These are phyloP conservation scores for Cyrtonyx montezumae DNA, from an alignment of 2,113 vertebrate genomes.

Conservation along the genomic window DNA sequence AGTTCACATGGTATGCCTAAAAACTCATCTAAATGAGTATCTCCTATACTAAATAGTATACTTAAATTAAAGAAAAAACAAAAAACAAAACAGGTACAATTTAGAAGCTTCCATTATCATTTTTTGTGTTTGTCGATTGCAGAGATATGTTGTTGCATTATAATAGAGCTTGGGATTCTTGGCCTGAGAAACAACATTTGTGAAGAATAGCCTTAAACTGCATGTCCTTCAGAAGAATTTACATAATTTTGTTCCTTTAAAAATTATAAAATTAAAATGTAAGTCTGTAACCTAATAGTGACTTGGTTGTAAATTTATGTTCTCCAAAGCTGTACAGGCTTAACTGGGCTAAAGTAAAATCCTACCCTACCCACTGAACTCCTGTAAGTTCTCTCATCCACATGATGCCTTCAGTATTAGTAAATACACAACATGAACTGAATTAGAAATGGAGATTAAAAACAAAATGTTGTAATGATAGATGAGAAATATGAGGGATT, in stretches of 20 bases:
- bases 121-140: not conserved
- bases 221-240: not conserved
- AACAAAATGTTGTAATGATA: not conserved
- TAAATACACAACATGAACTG: not conserved
- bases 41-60: not conserved
- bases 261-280: not conserved
- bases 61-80: not conserved
- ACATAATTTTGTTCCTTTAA: not conserved
- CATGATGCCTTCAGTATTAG: not conserved
- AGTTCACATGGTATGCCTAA: not conserved
- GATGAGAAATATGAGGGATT: not conserved
- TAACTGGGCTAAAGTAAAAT: not conserved
- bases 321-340: not conserved
- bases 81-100: rapidly evolving
- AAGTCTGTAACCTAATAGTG: not conserved
- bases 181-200: not conserved
- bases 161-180: not conserved
- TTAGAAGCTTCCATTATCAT: not conserved
- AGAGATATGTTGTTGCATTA: not conserved
- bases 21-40: rapidly evolving
- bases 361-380: not conserved
- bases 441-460: not conserved
- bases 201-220: not conserved
- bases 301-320: not conserved
- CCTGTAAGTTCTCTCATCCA: not conserved